Percentiles rank a stretch among this genome's conserved stretches.
phyloP scores from a whole-genome alignment of 2,113 vertebrate genomes.

The Nesoenas mayeri region DNA sequence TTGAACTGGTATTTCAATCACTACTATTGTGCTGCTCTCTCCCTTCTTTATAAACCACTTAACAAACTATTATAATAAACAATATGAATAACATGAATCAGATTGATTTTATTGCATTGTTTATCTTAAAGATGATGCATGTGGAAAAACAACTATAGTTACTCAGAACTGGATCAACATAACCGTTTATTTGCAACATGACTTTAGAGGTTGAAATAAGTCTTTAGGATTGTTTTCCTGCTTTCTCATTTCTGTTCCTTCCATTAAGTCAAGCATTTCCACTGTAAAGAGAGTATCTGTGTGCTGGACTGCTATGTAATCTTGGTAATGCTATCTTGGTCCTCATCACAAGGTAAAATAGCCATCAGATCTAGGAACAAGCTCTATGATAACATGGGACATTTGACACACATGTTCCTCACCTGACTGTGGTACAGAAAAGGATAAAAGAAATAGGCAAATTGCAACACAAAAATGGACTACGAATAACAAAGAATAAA shows the following conservation, averaged over 20 bases:
- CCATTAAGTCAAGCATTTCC: background rate
- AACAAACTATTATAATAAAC: background rate
- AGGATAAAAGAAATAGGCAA: background rate
- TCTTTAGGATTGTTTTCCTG: background rate
- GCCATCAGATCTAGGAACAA: background rate
- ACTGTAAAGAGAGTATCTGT: background rate
- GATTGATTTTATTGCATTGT: background rate
- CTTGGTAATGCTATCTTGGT: background rate
- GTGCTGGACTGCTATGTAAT: background rate
- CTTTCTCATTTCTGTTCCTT: background rate
- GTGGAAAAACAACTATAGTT: background rate
- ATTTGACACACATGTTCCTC: background rate
- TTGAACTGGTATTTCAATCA: background rate
- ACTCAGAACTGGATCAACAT: background rate
- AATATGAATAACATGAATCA: background rate
- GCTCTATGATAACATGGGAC: accelerated
- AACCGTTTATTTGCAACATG: background rate
- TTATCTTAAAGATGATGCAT: background rate
- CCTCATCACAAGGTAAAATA: background rate
- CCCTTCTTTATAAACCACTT: background rate
- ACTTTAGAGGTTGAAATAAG: background rate
- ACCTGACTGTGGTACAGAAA: background rate
- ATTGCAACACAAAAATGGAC: background rate
- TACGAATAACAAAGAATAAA: background rate
- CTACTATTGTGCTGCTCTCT: background rate